Conservation (phyloP, 2,888 invertebrate species). For the Neoitamus cyanurus region DNA sequence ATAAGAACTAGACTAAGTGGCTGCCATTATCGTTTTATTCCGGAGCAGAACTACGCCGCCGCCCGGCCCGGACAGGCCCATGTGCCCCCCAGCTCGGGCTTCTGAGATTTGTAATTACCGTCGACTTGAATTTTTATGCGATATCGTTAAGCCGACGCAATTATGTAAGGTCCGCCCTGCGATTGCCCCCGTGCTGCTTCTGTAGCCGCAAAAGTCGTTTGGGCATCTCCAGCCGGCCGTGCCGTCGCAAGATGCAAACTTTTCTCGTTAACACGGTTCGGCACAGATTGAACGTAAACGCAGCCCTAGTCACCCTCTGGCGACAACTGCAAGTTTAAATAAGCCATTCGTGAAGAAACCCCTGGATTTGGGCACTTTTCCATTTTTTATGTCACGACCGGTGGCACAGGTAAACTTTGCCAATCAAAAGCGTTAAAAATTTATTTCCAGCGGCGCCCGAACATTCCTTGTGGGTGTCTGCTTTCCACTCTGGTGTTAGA, state of each 20-base stretch:
- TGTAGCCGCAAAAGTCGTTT: neutral
- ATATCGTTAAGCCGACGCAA: neutral
- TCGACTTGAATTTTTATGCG: slow-evolving; percentile 7
- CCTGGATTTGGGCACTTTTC: slow-evolving; percentile 9
- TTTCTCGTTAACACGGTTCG: slow-evolving; percentile 20
- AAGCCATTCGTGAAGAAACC: neutral
- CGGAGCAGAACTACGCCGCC: neutral
- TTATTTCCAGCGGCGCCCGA: neutral
- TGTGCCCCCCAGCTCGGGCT: neutral
- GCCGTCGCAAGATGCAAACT: neutral
- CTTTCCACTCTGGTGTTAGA: too few species aligned
- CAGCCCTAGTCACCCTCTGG: neutral
- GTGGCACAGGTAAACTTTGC: neutral
- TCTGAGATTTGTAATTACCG: slow-evolving; percentile 24
- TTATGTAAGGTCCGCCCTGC: neutral
- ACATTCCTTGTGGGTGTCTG: too few species aligned
- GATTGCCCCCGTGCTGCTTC: neutral
- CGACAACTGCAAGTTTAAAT: neutral
- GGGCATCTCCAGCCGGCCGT: neutral
- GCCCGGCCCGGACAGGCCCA: neutral
- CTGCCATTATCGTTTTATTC: slow-evolving; percentile 26
- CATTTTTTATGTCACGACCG: slow-evolving; percentile 11
- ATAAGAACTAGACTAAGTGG: slow-evolving; percentile 37
- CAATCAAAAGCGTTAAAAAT: neutral
- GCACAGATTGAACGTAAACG: neutral